These are phyloP conservation scores for Rhadina sibilatrix DNA, from an alignment of 2,113 vertebrate genomes.

Conservation along the genomic window DNA sequence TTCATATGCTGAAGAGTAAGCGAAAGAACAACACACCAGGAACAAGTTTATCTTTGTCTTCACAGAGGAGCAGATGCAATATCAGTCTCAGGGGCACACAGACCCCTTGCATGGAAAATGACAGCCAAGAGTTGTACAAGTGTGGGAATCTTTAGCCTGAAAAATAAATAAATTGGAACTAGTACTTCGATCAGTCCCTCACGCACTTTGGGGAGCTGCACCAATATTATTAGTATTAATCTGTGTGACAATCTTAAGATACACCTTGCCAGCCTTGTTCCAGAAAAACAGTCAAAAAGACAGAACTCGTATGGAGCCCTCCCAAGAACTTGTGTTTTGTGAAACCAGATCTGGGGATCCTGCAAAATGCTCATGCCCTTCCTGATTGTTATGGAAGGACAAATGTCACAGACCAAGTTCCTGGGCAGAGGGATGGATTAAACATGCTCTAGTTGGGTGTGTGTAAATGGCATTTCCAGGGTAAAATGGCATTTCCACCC, in stretches of 20 bases:
- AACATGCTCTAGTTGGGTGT: not conserved
- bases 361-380: not conserved
- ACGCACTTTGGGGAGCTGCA: not conserved
- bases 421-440: not conserved
- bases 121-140: not conserved
- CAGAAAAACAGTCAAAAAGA: not conserved
- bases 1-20: constrained; percentile 60
- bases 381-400: not conserved
- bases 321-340: not conserved
- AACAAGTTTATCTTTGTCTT: constrained; percentile 52
- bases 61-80: not conserved
- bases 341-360: not conserved
- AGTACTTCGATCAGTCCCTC: not conserved
- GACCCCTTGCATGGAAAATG: not conserved
- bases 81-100: not conserved
- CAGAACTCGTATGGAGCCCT: not conserved
- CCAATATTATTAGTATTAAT: not conserved
- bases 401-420: not conserved
- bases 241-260: not conserved
- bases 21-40: constrained; percentile 11
- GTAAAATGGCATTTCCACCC: not conserved
- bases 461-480: not conserved
- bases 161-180: not conserved
- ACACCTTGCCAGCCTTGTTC: not conserved
- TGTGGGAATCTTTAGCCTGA: not conserved